Evolutionary conservation across 2,797 vertebrate genomes (phyloP).

Genomic region (Hyperoplus lanceolatus): DNA sequence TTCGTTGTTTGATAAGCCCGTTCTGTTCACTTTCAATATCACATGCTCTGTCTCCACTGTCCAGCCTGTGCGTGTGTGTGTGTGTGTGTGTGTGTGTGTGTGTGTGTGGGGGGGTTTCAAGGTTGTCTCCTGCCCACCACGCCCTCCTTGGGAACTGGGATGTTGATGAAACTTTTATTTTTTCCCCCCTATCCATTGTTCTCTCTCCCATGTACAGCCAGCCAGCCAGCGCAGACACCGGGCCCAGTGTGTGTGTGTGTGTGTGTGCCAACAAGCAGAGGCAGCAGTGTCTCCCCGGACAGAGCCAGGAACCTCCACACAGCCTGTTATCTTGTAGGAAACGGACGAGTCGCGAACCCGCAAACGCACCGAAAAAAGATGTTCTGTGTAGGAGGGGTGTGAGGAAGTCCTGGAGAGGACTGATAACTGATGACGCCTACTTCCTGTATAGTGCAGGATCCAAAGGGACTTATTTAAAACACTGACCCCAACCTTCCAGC

Average conservation of each 20-base stretch:
- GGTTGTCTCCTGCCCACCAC: slow-evolving; percentile 61
- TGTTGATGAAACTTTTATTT: slow-evolving; percentile 70
- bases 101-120: slow-evolving; percentile 9
- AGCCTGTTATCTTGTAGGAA: slow-evolving; percentile 70
- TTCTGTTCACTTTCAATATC: too few relatives aligned
- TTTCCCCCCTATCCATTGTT: slow-evolving; percentile 76
- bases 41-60: too few relatives aligned
- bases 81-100: too few relatives aligned
- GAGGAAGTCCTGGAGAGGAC: slow-evolving; percentile 65
- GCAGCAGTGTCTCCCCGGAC: slow-evolving; percentile 3
- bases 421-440: slow-evolving; percentile 51
- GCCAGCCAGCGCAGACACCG: slow-evolving; percentile 12
- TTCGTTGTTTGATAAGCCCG: too few relatives aligned
- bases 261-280: slow-evolving; percentile 27
- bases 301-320: slow-evolving; percentile 6
- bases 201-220: slow-evolving; percentile 53
- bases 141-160: slow-evolving; percentile 75
- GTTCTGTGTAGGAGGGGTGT: not conserved
- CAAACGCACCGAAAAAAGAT: slow-evolving; percentile 12
- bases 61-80: too few relatives aligned
- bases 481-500: not conserved
- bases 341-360: slow-evolving; percentile 39
- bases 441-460: not conserved
- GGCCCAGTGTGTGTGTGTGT: too few relatives aligned
- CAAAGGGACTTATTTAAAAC: not conserved